Base-by-base conservation (phyloP, 53 echinoderm and acorn worm genomes). In the Arbacia lixula region DNA sequence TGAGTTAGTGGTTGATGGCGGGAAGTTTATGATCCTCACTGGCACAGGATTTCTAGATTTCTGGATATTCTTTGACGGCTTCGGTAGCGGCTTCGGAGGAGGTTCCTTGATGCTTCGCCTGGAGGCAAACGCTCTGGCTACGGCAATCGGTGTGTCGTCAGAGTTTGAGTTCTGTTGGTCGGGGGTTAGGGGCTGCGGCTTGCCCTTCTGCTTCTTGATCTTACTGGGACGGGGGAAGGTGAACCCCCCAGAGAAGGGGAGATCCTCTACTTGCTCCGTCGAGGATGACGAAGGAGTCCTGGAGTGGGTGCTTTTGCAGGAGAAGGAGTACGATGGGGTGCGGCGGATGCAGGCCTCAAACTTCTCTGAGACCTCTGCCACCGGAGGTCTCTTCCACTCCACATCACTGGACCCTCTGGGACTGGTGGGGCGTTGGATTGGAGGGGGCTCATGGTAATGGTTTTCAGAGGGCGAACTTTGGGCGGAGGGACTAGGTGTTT, bases 101-200 rank as follows among this genome's bases (percentile, higher is more conserved):
- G 79, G 63, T 77, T 77, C 77, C 43, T 81, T 81, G 82, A 81
- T 81, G 50, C 82, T 81, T 3, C 82, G 82, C 22, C 46, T 81
- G 30, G 64, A 81, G 19, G 14, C 26, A 28, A 81, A 0, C 1
- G 41, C 49, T 6, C 62, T 22, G 16, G 49, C 28, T 11, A 29
- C 37, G 17, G 57, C 6, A 25, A 14, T 33, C 36, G 77, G 24
- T 20, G 52, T 12, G 22, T 38, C 16, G 27, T 40, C 28, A 34
- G 73, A 73, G 24, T 6, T n/a, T 12, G 43, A 29, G 41, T 8
- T 68, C 3, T 32, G 36, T 20, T 68, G 3, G 21, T 31, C 28
- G 63, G 26, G 29, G 38, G 42, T 46, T 37, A 30, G 25, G 16
- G 61, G 41, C 29, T 46, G 63, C 26, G 62, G 41, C 32, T 24